phyloP scores from a whole-genome alignment of 2,797 vertebrate species.

The Coluber constrictor region DNA sequence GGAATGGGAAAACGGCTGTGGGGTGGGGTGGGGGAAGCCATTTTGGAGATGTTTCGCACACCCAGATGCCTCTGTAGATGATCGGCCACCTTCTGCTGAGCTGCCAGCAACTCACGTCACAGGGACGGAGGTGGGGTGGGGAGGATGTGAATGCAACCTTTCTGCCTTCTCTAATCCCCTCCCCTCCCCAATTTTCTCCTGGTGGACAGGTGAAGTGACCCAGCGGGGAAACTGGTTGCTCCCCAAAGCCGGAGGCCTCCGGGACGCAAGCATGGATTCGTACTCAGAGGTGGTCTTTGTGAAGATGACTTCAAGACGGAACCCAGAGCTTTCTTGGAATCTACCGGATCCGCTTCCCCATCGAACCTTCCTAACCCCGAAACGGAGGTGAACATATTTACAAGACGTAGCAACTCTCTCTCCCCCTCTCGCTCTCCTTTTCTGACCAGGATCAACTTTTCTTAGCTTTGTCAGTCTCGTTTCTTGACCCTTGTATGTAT shows the following conservation, averaged over 20 bases:
- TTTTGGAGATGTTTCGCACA: background rate
- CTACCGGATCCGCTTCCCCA: background rate
- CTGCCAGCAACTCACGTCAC: background rate
- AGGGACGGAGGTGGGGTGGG: fast-evolving
- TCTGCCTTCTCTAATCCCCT: background rate
- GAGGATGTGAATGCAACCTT: background rate
- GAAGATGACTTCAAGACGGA: background rate
- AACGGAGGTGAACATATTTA: background rate
- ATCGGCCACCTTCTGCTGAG: background rate
- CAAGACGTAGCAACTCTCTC: background rate
- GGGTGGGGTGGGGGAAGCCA: fast-evolving
- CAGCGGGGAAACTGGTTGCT: background rate
- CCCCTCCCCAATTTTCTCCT: background rate
- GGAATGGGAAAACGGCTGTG: background rate
- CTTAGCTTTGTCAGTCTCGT: background rate
- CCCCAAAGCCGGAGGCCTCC: background rate
- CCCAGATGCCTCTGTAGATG: background rate
- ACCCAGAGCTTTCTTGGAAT: background rate
- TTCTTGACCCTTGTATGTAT: background rate
- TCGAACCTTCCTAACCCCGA: background rate
- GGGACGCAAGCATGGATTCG: background rate
- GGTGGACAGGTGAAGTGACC: background rate
- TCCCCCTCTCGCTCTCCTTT: background rate
- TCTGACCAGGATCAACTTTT: background rate
- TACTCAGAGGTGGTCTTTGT: background rate